phyloP scores from a whole-genome alignment of 30 jellyfish, hydroid and myxozoan species.

The Phacellophora camtschatica region DNA sequence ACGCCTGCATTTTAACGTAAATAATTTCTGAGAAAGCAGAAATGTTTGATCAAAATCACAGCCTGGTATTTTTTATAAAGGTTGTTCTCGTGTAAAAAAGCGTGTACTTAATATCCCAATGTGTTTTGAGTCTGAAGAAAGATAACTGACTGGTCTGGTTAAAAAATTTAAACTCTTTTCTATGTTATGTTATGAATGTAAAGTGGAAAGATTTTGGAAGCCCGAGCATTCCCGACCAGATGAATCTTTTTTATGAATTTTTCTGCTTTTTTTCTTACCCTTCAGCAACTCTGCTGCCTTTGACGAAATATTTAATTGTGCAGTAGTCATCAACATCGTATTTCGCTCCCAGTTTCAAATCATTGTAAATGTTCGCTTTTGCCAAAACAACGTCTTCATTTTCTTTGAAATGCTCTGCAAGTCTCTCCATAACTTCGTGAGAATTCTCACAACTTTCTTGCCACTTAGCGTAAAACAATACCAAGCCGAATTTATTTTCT shows the following conservation, averaged over 20 bases:
- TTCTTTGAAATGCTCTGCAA: conserved; percentile 51
- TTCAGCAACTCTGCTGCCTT: conserved; percentile 95
- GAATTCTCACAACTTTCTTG: conserved; percentile 66
- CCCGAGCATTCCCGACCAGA: background rate
- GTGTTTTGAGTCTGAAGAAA: too few species aligned
- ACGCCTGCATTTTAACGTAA: too few species aligned
- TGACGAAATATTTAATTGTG: conserved; percentile 68
- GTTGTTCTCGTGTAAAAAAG: too few species aligned
- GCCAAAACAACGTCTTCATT: conserved; percentile 66
- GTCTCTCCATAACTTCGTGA: conserved; percentile 38
- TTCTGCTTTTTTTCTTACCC: too few species aligned
- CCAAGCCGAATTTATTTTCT: conserved; percentile 63
- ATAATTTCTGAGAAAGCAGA: too few species aligned
- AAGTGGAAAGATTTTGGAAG: too few species aligned
- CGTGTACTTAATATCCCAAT: too few species aligned
- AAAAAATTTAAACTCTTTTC: too few species aligned
- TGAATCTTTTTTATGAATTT: background rate
- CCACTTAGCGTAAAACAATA: conserved; percentile 93
- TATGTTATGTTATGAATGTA: too few species aligned
- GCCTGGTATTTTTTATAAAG: too few species aligned
- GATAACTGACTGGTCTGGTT: too few species aligned
- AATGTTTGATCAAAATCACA: too few species aligned
- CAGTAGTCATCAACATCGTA: conserved; percentile 89
- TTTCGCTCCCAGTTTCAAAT: conserved; percentile 62
- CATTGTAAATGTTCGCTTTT: conserved; percentile 72